A percentile compares a stretch with the other conserved stretches of the same genome.
phyloP scores from a whole-genome alignment of 2,113 vertebrate species.

The Engraulis encrasicolus region DNA sequence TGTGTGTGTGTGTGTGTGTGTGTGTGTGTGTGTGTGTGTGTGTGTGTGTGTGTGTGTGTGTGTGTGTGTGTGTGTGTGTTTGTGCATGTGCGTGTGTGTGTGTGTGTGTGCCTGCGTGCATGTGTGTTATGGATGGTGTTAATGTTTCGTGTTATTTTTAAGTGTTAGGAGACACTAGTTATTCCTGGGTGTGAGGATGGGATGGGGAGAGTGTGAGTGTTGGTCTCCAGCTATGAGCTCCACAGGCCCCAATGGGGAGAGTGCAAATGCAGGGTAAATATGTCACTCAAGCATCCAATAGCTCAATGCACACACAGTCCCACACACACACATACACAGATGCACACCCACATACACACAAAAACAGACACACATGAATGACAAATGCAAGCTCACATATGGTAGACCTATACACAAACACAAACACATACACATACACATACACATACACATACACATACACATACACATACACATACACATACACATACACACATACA shows the following conservation, averaged over 20 bases:
- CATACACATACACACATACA: slow-evolving; percentile 23
- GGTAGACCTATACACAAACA: too few species aligned
- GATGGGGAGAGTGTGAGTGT: not conserved
- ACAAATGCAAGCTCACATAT: too few species aligned
- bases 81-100: too few species aligned
- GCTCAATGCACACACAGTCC: slow-evolving; percentile 11
- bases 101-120: too few species aligned
- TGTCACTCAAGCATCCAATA: not conserved
- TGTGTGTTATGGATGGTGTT: too few species aligned
- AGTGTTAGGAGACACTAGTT: not conserved
- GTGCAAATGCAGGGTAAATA: not conserved
- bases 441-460: too few species aligned
- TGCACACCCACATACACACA: not conserved
- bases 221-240: not conserved
- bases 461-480: slow-evolving; percentile 22
- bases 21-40: too few species aligned
- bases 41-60: too few species aligned
- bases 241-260: not conserved
- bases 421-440: too few species aligned
- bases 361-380: too few species aligned
- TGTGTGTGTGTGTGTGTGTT: too few species aligned
- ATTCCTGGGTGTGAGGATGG: not conserved
- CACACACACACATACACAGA: not conserved
- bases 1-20: too few species aligned
- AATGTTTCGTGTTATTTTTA: not conserved